Evolutionary conservation across 2,797 vertebrate genomes (phyloP).

Genomic region (Xenentodon cancila): DNA sequence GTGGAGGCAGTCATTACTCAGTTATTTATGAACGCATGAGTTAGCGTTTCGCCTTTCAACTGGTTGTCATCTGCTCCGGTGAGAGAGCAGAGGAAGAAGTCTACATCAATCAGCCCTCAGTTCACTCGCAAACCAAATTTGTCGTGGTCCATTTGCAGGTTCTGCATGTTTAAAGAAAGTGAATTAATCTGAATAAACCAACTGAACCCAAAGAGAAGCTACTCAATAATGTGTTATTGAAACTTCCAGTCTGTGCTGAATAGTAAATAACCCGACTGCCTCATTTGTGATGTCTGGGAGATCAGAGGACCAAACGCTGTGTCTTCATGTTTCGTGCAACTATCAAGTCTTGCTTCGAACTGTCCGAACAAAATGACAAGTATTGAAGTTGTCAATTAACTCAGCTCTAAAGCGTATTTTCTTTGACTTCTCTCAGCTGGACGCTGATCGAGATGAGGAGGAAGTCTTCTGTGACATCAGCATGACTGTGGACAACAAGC

Average conservation of each 20-base stretch:
- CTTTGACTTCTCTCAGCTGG: conserved; percentile 80
- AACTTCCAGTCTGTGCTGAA: conserved; percentile 29
- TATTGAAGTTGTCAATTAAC: conserved; percentile 7
- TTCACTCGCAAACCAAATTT: conserved; percentile 38
- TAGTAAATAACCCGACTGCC: conserved; percentile 33
- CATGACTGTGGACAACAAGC: conserved; percentile 91
- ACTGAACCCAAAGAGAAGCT: conserved; percentile 19
- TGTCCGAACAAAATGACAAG: background rate
- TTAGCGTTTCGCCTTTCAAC: conserved; percentile 1
- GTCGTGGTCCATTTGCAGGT: conserved; percentile 31
- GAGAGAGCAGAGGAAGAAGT: conserved; percentile 21
- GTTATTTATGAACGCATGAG: background rate
- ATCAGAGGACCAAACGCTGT: background rate
- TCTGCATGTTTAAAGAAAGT: conserved; percentile 13
- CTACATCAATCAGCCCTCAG: conserved; percentile 35
- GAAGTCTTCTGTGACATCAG: conserved; percentile 97
- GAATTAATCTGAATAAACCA: conserved; percentile 16
- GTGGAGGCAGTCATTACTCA: background rate
- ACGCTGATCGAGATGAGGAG: conserved; percentile 95
- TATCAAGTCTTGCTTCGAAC: background rate
- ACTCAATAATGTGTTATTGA: conserved; percentile 49
- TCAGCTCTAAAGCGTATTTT: background rate
- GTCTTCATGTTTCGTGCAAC: conserved; percentile 1
- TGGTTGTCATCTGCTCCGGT: conserved; percentile 8
- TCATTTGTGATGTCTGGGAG: conserved; percentile 22